Evolutionary conservation across 2,797 vertebrate genomes (phyloP).

Genomic region (Parambassis ranga): DNA sequence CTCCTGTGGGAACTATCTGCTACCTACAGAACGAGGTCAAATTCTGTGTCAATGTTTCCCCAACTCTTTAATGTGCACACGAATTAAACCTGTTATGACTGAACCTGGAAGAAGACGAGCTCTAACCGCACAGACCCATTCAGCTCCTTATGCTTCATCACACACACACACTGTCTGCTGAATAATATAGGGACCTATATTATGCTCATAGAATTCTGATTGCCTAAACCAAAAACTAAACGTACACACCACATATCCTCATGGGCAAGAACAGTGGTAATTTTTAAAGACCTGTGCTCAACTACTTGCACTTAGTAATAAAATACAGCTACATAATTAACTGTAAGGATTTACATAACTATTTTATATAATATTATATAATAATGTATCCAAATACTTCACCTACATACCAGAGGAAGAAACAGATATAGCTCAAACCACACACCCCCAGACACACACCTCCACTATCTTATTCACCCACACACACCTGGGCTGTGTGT

Average conservation of each 20-base stretch:
- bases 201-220: slow-evolving; percentile 22
- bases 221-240: slow-evolving; percentile 16
- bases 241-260: too few relatives aligned
- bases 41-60: slow-evolving; percentile 26
- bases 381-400: slow-evolving; percentile 5
- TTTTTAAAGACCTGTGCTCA: too few relatives aligned
- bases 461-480: slow-evolving; percentile 15
- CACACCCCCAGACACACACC: slow-evolving; percentile 17
- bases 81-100: slow-evolving; percentile 35
- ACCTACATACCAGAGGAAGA: slow-evolving; percentile 3
- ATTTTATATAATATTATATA: slow-evolving; percentile 50
- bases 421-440: slow-evolving; percentile 16
- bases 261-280: too few relatives aligned
- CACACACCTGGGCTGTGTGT: slow-evolving; percentile 20
- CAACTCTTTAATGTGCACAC: slow-evolving; percentile 30
- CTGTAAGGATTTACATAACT: not conserved
- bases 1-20: slow-evolving; percentile 28
- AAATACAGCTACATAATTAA: not conserved
- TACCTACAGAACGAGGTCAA: slow-evolving; percentile 27
- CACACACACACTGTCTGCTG: slow-evolving; percentile 22
- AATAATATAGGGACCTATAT: slow-evolving; percentile 25
- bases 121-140: slow-evolving; percentile 16
- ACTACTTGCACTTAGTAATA: too few relatives aligned
- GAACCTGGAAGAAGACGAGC: slow-evolving; percentile 10
- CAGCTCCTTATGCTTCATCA: slow-evolving; percentile 27